A percentile compares a stretch with the other conserved stretches of the same genome.
Evolutionary conservation across 2,797 vertebrate genomes (phyloP).

Genomic region (Crocodylus rhombifer): DNA sequence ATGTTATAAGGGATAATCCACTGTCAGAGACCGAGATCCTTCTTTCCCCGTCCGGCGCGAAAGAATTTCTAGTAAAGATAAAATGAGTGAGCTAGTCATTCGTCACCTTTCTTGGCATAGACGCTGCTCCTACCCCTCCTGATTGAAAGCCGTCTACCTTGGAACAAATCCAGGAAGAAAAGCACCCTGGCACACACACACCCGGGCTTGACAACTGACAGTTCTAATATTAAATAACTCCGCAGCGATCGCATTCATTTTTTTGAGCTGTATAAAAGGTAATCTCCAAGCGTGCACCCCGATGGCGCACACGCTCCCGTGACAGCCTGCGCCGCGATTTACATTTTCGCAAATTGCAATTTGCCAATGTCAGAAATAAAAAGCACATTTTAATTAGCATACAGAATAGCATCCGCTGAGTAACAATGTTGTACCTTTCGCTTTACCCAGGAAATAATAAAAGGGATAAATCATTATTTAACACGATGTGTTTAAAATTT

Average conservation of each 20-base stretch:
- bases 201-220: constrained; percentile 60
- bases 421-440: constrained; percentile 68
- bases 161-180: constrained; percentile 67
- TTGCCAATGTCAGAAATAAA: constrained; percentile 59
- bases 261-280: constrained; percentile 36
- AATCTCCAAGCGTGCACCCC: neutral
- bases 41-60: neutral
- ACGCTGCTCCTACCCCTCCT: constrained; percentile 55
- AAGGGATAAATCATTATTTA: constrained; percentile 60
- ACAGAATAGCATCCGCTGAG: constrained; percentile 49
- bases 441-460: constrained; percentile 65
- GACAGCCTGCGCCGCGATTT: constrained; percentile 4
- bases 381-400: constrained; percentile 73
- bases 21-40: constrained; percentile 5
- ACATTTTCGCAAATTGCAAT: constrained; percentile 39
- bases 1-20: constrained; percentile 61
- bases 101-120: constrained; percentile 77
- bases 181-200: constrained; percentile 63
- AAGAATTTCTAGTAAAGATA: constrained; percentile 68
- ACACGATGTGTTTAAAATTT: constrained; percentile 39
- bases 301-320: constrained; percentile 15
- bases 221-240: constrained; percentile 71
- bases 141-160: constrained; percentile 70
- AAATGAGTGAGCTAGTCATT: constrained; percentile 67
- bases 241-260: constrained; percentile 54